Conservation (phyloP, 2,797 vertebrate genomes). For the Meriones psammophilus region DNA sequence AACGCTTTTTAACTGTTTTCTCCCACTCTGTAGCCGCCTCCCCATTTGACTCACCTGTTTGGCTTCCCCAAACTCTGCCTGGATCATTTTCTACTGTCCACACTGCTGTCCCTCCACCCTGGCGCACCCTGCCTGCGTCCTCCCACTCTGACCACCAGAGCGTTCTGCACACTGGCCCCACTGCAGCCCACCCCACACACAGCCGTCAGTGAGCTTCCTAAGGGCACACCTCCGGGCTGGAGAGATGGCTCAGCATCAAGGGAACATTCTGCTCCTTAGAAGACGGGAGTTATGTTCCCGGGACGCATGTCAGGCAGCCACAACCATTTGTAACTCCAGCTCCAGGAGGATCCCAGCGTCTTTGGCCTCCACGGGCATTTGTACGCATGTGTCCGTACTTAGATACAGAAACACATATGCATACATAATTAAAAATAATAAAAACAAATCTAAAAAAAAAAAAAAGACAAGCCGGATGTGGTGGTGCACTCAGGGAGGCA, state of each 20-base stretch:
- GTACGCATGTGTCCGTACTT: not conserved
- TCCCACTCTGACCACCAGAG: not conserved
- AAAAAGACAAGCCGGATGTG: not conserved
- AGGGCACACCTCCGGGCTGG: not conserved
- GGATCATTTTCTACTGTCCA: not conserved
- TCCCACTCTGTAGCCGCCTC: not conserved
- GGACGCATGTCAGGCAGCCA: not conserved
- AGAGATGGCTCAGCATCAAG: not conserved
- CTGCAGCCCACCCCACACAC: not conserved
- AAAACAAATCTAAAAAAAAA: not conserved
- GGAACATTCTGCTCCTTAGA: not conserved
- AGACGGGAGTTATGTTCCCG: not conserved
- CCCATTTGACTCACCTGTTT: not conserved
- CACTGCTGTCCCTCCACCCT: not conserved
- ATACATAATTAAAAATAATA: not conserved
- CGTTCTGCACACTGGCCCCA: too few relatives aligned
- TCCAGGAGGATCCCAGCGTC: not conserved
- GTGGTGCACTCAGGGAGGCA: too few relatives aligned
- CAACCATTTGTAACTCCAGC: not conserved
- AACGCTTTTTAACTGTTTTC: not conserved
- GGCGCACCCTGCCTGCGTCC: not conserved
- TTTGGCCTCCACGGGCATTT: not conserved
- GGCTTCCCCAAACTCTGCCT: not conserved
- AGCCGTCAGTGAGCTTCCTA: not conserved
- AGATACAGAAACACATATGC: not conserved